phyloP scores from a whole-genome alignment of 2,113 vertebrate genomes.

The Rhinolophus ferrumequinum region DNA sequence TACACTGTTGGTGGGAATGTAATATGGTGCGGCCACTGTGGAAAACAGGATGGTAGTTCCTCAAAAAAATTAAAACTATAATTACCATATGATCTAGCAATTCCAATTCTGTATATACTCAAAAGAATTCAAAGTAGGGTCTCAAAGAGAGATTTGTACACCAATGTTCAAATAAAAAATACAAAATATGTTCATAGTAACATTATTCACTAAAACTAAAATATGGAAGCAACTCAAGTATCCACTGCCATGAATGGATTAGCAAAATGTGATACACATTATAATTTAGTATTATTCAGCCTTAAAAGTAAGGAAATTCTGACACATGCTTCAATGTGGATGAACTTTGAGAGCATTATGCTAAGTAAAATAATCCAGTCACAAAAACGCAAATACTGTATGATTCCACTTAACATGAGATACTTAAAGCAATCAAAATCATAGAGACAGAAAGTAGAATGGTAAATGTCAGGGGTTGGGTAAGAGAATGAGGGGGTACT shows the following conservation, averaged over 20 bases:
- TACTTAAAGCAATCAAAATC: background rate
- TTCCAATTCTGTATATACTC: background rate
- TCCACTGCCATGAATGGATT: background rate
- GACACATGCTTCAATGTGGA: background rate
- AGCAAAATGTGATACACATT: background rate
- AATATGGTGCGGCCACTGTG: background rate
- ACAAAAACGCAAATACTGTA: background rate
- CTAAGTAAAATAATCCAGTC: background rate
- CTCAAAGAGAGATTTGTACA: background rate
- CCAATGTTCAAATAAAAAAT: background rate
- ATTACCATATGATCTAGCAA: background rate
- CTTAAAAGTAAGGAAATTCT: background rate
- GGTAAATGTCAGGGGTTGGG: background rate
- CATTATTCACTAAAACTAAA: background rate
- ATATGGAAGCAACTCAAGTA: background rate
- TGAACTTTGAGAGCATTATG: background rate
- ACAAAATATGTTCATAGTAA: background rate
- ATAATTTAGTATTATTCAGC: background rate
- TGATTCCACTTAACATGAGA: background rate
- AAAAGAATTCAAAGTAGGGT: background rate
- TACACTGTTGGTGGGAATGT: background rate
- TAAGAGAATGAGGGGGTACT: background rate
- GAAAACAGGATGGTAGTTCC: background rate
- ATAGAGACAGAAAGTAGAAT: background rate
- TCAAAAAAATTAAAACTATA: background rate